Evolutionary conservation across 30 jellyfish, hydroid and myxozoan species (phyloP), one percentile per base, ranked within the genome.

Genomic region (Sanderia malayensis): DNA sequence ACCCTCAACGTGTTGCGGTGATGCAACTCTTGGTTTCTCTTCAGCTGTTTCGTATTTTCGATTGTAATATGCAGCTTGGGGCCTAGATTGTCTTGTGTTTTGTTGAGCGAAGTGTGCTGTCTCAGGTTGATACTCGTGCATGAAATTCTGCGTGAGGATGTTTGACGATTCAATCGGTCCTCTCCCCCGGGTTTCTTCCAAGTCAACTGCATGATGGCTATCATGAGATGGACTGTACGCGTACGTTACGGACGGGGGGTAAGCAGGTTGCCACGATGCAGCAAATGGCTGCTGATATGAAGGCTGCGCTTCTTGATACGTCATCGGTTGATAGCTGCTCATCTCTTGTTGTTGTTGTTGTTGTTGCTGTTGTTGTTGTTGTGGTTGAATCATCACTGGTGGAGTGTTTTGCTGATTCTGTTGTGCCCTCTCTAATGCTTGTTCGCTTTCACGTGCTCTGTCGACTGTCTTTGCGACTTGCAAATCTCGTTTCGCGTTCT

Each of bases 401-500:
- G 84, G 75, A 19, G 83, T 52, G 20, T 69, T 58, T 29, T 28
- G 61, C 0, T 46, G 17, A 34, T 44, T 70, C 37, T 73, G 74
- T 41, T 32, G 34, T n/a, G 74, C 45, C 0, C 71, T 24, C 1
- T 22, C 67, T 23, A 79, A 80, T 49, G 80, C 55, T 41, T 55
- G 71, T 62, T 30, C 70, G 18, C 18, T 49, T 4, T 4, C 64
- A 15, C 18, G 64, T 4, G 73, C 27, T 21, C 65, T 66, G 44
- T 67, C 67, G 9, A 60, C 55, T 10, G 91, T 76, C 59, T 73
- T 49, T 1, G 98, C 98, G 19, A 32, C 29, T 10, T 71, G 81
- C 61, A 90, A 67, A 31, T 90, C 67, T 6, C 83, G 95, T 24
- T 70, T 67, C 49, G 95, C 92, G 26, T 80, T 81, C 34, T 90